Evolutionary conservation across 2,888 invertebrate genomes (phyloP).

Genomic region (Dynastes tityus): DNA sequence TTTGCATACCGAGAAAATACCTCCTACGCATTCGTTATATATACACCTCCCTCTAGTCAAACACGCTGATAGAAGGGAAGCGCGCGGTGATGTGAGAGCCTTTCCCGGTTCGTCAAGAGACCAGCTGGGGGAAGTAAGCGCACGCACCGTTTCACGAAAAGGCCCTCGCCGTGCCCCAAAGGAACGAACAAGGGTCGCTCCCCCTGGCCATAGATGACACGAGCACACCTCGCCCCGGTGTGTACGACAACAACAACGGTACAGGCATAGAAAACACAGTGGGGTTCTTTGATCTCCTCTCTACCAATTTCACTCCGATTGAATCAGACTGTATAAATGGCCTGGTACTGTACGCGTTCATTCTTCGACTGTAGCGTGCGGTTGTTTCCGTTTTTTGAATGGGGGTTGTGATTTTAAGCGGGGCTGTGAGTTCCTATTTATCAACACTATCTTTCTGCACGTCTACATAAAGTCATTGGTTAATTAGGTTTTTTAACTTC

Average conservation of each 20-base stretch:
- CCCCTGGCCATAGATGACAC: constrained; percentile 44
- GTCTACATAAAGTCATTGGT: too few relatives aligned
- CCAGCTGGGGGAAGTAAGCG: constrained; percentile 1
- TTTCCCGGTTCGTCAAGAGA: constrained; percentile 7
- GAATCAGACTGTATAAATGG: constrained; percentile 47
- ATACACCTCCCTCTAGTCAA: not conserved
- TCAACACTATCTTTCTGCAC: too few relatives aligned
- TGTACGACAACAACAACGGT: constrained; percentile 41
- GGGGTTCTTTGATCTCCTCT: constrained; percentile 52
- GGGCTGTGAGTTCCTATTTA: too few relatives aligned
- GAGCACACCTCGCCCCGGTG: constrained; percentile 31
- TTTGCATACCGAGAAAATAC: not conserved
- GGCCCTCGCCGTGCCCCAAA: constrained; percentile 45
- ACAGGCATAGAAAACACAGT: constrained; percentile 31
- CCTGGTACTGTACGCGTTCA: constrained; percentile 11
- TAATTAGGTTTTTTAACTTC: too few relatives aligned
- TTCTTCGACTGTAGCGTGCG: not conserved
- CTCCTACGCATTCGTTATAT: not conserved
- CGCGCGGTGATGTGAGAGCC: constrained; percentile 21
- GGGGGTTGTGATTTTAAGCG: constrained; percentile 14
- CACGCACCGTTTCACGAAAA: constrained; percentile 39
- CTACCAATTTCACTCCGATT: constrained; percentile 52
- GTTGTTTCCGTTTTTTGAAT: constrained; percentile 14
- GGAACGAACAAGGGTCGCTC: constrained; percentile 45
- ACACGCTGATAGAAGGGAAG: not conserved